phyloP scores from a whole-genome alignment of 1,140 invertebrate species.

The Cydia pomonella region DNA sequence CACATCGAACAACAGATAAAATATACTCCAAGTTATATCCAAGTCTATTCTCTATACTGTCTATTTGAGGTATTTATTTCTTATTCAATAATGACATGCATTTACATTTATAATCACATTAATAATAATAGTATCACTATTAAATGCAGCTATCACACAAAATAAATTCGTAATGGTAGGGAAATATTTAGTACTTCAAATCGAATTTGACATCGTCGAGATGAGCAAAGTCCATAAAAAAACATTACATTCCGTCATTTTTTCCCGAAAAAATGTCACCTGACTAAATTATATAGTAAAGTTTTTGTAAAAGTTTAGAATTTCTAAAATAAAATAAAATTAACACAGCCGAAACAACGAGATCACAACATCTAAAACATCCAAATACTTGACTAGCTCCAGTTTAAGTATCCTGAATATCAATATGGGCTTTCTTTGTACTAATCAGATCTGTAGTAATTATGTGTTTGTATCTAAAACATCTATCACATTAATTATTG shows the following conservation, averaged over 20 bases:
- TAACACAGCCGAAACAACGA: constrained; percentile 72
- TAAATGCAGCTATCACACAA: constrained; percentile 51
- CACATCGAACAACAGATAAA: constrained; percentile 72
- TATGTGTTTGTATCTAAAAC: constrained; percentile 19
- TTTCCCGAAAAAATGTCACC: background rate
- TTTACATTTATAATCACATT: constrained; percentile 44
- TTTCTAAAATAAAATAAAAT: constrained; percentile 43
- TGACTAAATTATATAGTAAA: constrained; percentile 2
- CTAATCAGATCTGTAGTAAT: constrained; percentile 25
- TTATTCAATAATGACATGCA: constrained; percentile 42
- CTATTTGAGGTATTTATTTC: constrained; percentile 62
- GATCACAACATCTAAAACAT: constrained; percentile 52
- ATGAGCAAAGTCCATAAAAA: constrained; percentile 25
- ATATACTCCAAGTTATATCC: constrained; percentile 57
- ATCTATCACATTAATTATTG: constrained; percentile 33
- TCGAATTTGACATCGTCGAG: constrained; percentile 13
- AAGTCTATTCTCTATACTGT: constrained; percentile 35
- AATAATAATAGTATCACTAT: constrained; percentile 50
- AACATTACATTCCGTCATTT: background rate
- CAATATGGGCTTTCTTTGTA: constrained; percentile 24
- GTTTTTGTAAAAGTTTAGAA: constrained; percentile 37
- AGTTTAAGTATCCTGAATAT: constrained; percentile 22
- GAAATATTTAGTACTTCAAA: constrained; percentile 12
- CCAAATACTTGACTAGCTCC: constrained; percentile 36
- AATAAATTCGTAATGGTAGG: constrained; percentile 65